Conservation (phyloP, 2,797 vertebrate genomes). For the Sebastes nivosus region DNA sequence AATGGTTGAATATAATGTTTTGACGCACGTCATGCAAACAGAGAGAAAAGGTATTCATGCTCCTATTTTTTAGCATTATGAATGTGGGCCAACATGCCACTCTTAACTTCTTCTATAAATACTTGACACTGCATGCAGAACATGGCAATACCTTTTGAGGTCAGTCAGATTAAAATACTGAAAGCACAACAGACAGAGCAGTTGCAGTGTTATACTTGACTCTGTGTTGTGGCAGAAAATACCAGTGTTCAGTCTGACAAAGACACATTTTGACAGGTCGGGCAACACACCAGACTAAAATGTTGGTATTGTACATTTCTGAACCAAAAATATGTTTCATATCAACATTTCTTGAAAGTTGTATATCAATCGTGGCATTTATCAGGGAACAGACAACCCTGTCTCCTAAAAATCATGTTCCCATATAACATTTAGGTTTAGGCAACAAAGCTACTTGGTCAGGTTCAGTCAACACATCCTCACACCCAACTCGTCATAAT, state of each 20-base stretch:
- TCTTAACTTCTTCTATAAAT: neutral
- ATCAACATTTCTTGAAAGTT: neutral
- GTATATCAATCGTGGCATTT: neutral
- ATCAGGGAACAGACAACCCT: neutral
- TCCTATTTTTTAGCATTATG: neutral
- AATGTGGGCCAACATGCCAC: neutral
- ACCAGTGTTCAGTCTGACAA: neutral
- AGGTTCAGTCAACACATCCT: too few relatives aligned
- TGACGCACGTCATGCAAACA: too few relatives aligned
- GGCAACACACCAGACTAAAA: neutral
- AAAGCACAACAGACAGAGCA: neutral
- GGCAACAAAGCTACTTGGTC: too few relatives aligned
- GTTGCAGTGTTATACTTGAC: neutral
- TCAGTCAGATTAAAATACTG: neutral
- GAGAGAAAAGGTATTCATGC: neutral
- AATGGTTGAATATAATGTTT: neutral
- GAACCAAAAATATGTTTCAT: neutral
- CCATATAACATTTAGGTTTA: too few relatives aligned
- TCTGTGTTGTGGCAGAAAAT: constrained; percentile 9
- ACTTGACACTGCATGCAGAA: neutral
- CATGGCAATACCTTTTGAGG: neutral
- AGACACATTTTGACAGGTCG: neutral
- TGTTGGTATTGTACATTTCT: neutral
- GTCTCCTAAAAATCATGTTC: too few relatives aligned
- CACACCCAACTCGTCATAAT: too few relatives aligned